Evolutionary conservation across 2,888 invertebrate species (phyloP).

Genomic region (Drosophila buzzatii): DNA sequence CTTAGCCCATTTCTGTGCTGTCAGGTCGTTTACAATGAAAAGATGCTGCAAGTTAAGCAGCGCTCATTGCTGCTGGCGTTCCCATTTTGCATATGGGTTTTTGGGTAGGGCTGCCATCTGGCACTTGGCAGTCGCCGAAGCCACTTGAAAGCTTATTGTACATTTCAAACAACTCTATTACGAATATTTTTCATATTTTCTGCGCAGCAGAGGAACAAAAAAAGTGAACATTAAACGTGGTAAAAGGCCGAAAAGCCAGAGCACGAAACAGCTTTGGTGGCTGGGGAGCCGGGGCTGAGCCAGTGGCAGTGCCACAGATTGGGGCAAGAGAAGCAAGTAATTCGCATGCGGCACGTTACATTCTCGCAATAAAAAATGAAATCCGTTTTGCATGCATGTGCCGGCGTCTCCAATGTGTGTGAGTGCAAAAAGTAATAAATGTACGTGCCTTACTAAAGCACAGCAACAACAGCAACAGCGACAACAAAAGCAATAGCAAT

Average conservation of each 20-base stretch:
- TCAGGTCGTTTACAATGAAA: constrained; percentile 36
- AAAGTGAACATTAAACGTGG: constrained; percentile 73
- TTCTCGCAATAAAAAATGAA: constrained; percentile 79
- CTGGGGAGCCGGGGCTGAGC: not conserved
- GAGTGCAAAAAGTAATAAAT: constrained; percentile 80
- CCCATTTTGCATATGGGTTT: constrained; percentile 30
- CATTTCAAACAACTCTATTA: constrained; percentile 82
- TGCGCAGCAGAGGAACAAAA: constrained; percentile 45
- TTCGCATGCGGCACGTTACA: constrained; percentile 81
- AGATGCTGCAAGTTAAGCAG: constrained; percentile 55
- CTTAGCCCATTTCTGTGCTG: constrained; percentile 8
- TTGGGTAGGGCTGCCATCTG: constrained; percentile 5
- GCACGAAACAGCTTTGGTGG: not conserved
- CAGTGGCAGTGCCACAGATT: constrained; percentile 26
- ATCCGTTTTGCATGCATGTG: constrained; percentile 77
- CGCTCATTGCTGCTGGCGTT: constrained; percentile 29
- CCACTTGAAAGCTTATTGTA: constrained; percentile 78
- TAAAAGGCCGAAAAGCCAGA: constrained; percentile 57
- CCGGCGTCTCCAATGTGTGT: constrained; percentile 40
- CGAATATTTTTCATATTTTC: constrained; percentile 82
- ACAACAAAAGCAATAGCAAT: constrained; percentile 15
- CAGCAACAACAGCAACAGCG: constrained; percentile 45
- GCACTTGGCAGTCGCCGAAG: constrained; percentile 55
- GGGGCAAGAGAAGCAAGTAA: constrained; percentile 64
- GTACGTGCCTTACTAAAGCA: constrained; percentile 75